Percentiles rank a stretch among this genome's conserved stretches.
phyloP scores from a whole-genome alignment of 1,140 invertebrate species.

The Zaprionus inermis region DNA sequence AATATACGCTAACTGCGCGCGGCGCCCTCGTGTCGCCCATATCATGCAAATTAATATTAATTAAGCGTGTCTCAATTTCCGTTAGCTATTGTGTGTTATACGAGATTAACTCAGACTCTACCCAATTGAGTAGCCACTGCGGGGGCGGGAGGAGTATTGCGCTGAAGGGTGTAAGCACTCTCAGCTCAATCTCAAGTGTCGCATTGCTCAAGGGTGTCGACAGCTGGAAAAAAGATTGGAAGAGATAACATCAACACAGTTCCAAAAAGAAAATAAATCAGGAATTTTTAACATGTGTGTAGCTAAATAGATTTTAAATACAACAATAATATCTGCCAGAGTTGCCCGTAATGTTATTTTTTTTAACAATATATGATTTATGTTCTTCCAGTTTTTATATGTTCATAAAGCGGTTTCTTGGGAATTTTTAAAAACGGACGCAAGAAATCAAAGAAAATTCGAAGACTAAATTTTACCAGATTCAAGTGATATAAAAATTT shows the following conservation, averaged over 20 bases:
- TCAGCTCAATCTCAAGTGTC: constrained; percentile 15
- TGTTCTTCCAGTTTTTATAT: not conserved
- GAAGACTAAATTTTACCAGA: not conserved
- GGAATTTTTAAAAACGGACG: not conserved
- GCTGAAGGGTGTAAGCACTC: not conserved
- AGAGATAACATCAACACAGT: not conserved
- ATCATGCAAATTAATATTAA: constrained; percentile 80
- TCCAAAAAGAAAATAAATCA: not conserved
- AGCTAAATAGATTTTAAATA: no score
- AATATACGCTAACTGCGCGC: constrained; percentile 34
- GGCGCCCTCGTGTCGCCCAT: constrained; percentile 40
- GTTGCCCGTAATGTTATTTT: not conserved
- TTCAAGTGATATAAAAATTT: not conserved
- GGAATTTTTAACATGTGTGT: not conserved
- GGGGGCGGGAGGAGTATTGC: not conserved
- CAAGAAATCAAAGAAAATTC: not conserved
- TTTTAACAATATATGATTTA: not conserved
- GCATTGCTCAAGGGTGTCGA: not conserved
- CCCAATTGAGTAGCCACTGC: not conserved
- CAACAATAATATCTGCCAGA: no score
- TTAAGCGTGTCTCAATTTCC: constrained; percentile 68
- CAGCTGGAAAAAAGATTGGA: not conserved
- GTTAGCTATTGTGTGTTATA: constrained; percentile 25
- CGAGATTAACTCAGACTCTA: constrained; percentile 32
- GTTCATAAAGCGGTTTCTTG: not conserved